phyloP scores from a whole-genome alignment of 2,797 vertebrate genomes.

The Semotilus atromaculatus region DNA sequence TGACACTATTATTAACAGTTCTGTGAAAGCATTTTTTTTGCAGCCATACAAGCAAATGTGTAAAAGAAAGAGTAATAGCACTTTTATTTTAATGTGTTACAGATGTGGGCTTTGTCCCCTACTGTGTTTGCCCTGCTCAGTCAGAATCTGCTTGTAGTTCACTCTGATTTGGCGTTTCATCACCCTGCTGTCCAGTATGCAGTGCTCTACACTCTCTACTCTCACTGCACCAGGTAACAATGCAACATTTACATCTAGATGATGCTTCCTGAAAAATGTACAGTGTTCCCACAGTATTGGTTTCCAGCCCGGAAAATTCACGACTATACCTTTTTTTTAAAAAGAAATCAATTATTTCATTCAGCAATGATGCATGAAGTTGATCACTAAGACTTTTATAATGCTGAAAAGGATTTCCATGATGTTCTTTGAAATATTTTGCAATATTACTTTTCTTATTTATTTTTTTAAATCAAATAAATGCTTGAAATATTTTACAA shows the following conservation, averaged over 20 bases:
- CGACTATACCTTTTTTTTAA: too few relatives aligned
- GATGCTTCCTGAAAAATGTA: background rate
- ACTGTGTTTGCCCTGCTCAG: constrained; percentile 96
- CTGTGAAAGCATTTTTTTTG: background rate
- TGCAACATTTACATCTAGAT: background rate
- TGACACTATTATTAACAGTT: background rate
- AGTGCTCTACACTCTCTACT: constrained; percentile 94
- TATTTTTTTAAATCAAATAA: too few relatives aligned
- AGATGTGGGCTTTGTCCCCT: constrained; percentile 99
- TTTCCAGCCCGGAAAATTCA: background rate
- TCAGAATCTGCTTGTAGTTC: constrained; percentile 92
- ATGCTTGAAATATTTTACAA: too few relatives aligned
- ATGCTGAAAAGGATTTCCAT: too few relatives aligned
- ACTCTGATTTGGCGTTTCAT: constrained; percentile 88
- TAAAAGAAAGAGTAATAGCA: background rate
- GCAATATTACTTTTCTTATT: too few relatives aligned
- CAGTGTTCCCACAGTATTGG: background rate
- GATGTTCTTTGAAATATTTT: background rate
- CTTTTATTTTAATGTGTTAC: constrained; percentile 44
- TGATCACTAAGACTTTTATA: too few relatives aligned
- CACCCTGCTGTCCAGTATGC: constrained; percentile 96
- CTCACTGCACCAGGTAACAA: constrained; percentile 85
- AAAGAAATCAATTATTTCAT: too few relatives aligned
- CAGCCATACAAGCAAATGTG: background rate
- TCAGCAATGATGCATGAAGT: too few relatives aligned